Base-by-base conservation (phyloP, 2,888 invertebrate genomes). In the Noctua janthina region DNA sequence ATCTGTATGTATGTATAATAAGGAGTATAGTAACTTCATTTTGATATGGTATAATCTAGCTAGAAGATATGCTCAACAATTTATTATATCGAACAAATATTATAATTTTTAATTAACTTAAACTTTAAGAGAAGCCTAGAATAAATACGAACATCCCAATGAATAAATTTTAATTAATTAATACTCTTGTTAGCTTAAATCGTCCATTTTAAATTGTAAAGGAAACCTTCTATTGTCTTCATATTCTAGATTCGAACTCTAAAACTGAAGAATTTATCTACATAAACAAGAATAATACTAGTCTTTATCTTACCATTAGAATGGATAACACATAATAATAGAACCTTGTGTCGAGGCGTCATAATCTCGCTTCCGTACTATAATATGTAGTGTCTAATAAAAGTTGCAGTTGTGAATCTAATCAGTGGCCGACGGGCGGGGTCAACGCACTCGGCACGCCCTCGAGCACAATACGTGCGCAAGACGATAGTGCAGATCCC, bases 391-490 rank as follows among this genome's bases (percentile, higher is more conserved):
- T 85, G 82, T 87, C 86, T 91, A 93, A 92, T 92, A 93, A 92
- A 92, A 92, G 90, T 92, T 91, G 92, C 93, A 93, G 88, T 93
- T 91, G 92, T 91, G 85, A 91, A 92, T 92, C 91, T 93, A 94
- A 94, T 94, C 94, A 94, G 88, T 79, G 81, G 91, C 91, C 92
- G 92, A 89, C 90, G 91, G 91, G 87, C 88, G 92, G 90, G 94
- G 94, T 94, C 94, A 90, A 87, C 89, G 93, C 87, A 86, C 94
- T 87, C 91, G 91, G 88, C 92, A 88, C 92, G 90, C 92, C 93
- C 90, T 89, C 82, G 85, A 81, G 74, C 81, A 85, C 87, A 83
- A 88, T 88, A 74, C 85, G 84, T 76, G 74, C 78, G 72, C 80
- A 86, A 86, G 83, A 90, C 89, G 90, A 89, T 88, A 89, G 84